phyloP scores from a whole-genome alignment of 2,888 invertebrate genomes.

The Crematogaster levior region DNA sequence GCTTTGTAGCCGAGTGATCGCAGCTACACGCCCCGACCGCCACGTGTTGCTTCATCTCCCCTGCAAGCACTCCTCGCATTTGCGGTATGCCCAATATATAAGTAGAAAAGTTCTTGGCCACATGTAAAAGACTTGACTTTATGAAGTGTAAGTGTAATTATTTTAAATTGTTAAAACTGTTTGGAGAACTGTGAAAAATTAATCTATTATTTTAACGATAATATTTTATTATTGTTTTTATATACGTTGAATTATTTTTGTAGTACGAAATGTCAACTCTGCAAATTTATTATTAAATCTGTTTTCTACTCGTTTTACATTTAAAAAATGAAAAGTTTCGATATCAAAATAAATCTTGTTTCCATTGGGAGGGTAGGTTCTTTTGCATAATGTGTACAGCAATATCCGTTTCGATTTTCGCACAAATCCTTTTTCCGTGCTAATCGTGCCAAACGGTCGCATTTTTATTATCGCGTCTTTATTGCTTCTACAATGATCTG shows the following conservation, averaged over 20 bases:
- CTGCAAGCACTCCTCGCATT: slow-evolving; percentile 56
- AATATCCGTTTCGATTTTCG: neutral
- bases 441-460: slow-evolving; percentile 56
- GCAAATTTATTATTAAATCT: neutral
- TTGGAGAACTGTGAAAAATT: neutral
- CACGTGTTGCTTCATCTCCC: slow-evolving; percentile 73
- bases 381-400: neutral
- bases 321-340: neutral
- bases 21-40: slow-evolving; percentile 55
- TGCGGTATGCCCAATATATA: slow-evolving; percentile 44
- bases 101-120: slow-evolving; percentile 70
- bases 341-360: neutral
- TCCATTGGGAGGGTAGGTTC: too few relatives aligned
- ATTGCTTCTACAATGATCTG: neutral
- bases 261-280: neutral
- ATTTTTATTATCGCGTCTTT: neutral
- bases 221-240: neutral
- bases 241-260: neutral
- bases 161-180: neutral
- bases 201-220: neutral
- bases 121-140: neutral
- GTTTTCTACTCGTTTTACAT: neutral
- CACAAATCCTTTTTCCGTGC: slow-evolving; percentile 52
- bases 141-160: neutral
- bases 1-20: slow-evolving; percentile 24